Evolutionary conservation across 2,113 vertebrate species (phyloP), one percentile per base, ranked within the genome.

Genomic region (Paramormyrops kingsleyae): DNA sequence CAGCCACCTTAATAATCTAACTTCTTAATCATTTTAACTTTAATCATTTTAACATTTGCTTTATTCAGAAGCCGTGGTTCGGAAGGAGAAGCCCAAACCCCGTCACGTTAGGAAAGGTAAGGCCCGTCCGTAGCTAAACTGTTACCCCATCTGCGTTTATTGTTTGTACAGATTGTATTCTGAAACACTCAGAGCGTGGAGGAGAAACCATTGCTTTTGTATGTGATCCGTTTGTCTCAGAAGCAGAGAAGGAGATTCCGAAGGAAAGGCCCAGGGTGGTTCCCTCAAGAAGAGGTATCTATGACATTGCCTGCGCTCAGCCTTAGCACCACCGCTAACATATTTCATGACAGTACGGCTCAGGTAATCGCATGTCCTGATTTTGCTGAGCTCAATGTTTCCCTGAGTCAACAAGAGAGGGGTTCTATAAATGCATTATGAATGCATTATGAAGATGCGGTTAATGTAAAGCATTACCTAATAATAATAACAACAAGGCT

Each of bases 41-140:
- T 0, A 53, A 53, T 53, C 17, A 21, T 53, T 53, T 21, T 42
- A 31, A 42, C 13, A 17, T 56, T 21, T 56, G 10, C 27, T 86
- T 74, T 0, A 49, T 74, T 62, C 56, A 87, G 89, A 70, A 59
- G 9, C 44, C 10, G 21, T 52, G 27, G 49, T 87, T 52, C 90
- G 35, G 8, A 90, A 92, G 85, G 90, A 93, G n/a, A 91, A 94
- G 6, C 35, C 84, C 70, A 92, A 91, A 74, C 66, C 89, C 31
- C 59, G 88, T 3, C 13, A 91, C 8, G 15, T 74, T 19, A 92
- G 92, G 84, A 94, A 94, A 95, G 94, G 95, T 95, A 92, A 12
- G 1, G 19, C 66, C 17, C 19, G 15, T 19, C 31, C 9, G 10
- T 39, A 83, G 2, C 31, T 50, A 21, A n/a, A 35, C 80, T 44